These are phyloP conservation scores for Cossypha niveicapilla DNA, from an alignment of 2,797 vertebrate genomes.

Conservation along the genomic window DNA sequence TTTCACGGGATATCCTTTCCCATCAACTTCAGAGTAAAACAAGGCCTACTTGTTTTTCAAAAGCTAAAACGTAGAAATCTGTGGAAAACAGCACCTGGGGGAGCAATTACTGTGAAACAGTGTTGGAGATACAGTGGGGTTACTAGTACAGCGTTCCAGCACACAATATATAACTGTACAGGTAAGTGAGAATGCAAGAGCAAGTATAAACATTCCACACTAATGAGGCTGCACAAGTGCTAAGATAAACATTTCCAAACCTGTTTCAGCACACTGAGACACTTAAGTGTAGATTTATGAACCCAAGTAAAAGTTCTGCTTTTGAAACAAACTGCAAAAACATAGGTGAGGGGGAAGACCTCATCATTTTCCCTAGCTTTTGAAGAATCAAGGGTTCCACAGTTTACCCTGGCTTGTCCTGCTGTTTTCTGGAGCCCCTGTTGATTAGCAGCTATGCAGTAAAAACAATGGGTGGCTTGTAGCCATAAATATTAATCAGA, in stretches of 20 bases:
- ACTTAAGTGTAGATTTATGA: background rate
- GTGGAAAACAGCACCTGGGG: background rate
- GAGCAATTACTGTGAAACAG: background rate
- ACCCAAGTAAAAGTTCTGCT: background rate
- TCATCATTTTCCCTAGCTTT: background rate
- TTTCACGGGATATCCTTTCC: background rate
- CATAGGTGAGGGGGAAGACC: background rate
- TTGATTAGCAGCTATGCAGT: background rate
- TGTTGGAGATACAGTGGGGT: background rate
- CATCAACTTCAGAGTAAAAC: background rate
- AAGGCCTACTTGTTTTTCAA: background rate
- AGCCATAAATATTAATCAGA: constrained; percentile 42
- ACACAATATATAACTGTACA: background rate
- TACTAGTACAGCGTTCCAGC: background rate
- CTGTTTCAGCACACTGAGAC: background rate
- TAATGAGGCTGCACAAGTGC: constrained; percentile 21
- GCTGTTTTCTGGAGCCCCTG: background rate
- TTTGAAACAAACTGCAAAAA: background rate
- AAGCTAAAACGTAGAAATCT: background rate
- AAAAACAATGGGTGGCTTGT: constrained; percentile 38
- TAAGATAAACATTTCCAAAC: constrained; percentile 10
- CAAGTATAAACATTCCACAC: background rate
- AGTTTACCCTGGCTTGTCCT: background rate
- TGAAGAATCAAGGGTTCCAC: background rate
- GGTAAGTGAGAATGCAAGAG: background rate